Percentiles rank a stretch among this genome's conserved stretches.
These are phyloP conservation scores for Synodontis membranacea DNA, from an alignment of 2,113 vertebrate genomes.

Conservation along the genomic window DNA sequence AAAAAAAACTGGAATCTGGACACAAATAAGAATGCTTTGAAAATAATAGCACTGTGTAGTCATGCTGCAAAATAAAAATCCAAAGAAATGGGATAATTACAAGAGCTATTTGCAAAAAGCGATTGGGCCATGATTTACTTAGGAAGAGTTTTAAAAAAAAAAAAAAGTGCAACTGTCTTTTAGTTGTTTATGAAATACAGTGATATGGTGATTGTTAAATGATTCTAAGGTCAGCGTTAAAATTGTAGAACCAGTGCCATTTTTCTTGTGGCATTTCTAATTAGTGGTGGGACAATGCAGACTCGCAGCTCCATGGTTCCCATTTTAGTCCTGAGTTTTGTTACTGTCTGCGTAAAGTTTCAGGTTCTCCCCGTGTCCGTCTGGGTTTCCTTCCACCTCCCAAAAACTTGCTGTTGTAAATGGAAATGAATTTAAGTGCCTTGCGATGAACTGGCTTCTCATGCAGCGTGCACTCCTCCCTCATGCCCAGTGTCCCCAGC, in stretches of 20 bases:
- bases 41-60: neutral
- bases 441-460: neutral
- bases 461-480: neutral
- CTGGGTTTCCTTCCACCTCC: neutral
- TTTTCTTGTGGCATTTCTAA: neutral
- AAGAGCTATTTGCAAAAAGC: neutral
- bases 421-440: neutral
- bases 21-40: neutral
- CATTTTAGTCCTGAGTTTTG: neutral
- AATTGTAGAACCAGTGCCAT: neutral
- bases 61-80: neutral
- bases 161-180: too few species aligned
- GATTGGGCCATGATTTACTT: neutral
- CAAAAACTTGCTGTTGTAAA: neutral
- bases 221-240: neutral
- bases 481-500: too few species aligned
- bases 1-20: neutral
- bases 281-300: too few species aligned
- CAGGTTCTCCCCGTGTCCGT: neutral
- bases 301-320: neutral
- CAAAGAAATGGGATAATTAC: neutral
- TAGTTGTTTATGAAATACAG: too few species aligned
- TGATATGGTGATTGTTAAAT: too few species aligned
- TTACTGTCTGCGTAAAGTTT: neutral
- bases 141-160: neutral